These are phyloP conservation scores for Hyppa rectilinea DNA, from an alignment of 2,888 invertebrate genomes.

Conservation along the genomic window DNA sequence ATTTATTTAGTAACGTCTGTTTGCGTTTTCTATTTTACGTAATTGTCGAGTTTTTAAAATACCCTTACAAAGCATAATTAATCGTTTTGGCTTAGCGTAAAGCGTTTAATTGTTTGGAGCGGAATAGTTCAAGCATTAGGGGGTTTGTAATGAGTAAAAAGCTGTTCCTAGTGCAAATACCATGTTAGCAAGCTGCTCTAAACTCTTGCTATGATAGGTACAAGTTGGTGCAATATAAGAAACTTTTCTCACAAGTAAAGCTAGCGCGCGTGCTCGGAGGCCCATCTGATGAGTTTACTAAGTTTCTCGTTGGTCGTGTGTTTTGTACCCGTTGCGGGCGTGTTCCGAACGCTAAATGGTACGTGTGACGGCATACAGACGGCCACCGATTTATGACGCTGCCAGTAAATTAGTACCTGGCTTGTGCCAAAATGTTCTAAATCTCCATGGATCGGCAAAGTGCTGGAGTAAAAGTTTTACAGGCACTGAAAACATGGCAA, in stretches of 20 bases:
- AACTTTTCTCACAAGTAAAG: conserved; percentile 83
- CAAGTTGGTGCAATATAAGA: conserved; percentile 81
- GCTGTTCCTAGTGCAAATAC: conserved; percentile 44
- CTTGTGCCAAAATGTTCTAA: conserved; percentile 7
- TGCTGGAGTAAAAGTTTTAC: background rate
- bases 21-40: conserved; percentile 45
- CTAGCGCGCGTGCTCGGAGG: conserved; percentile 79
- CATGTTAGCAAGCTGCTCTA: conserved; percentile 54
- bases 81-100: conserved; percentile 14
- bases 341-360: conserved; percentile 77
- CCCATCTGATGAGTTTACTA: conserved; percentile 87
- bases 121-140: conserved; percentile 31
- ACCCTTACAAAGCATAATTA: conserved; percentile 15
- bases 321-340: conserved; percentile 76
- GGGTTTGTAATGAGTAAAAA: conserved; percentile 47
- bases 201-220: conserved; percentile 72
- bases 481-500: background rate
- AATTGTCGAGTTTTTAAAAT: conserved; percentile 31
- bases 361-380: conserved; percentile 61
- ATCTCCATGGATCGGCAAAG: background rate
- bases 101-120: conserved; percentile 15
- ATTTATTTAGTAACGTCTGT: conserved; percentile 50
- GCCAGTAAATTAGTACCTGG: conserved; percentile 29
- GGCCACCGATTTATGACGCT: conserved; percentile 35
- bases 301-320: conserved; percentile 80